phyloP scores from a whole-genome alignment of 1,140 invertebrate species.

The Brachionus koreanus region DNA sequence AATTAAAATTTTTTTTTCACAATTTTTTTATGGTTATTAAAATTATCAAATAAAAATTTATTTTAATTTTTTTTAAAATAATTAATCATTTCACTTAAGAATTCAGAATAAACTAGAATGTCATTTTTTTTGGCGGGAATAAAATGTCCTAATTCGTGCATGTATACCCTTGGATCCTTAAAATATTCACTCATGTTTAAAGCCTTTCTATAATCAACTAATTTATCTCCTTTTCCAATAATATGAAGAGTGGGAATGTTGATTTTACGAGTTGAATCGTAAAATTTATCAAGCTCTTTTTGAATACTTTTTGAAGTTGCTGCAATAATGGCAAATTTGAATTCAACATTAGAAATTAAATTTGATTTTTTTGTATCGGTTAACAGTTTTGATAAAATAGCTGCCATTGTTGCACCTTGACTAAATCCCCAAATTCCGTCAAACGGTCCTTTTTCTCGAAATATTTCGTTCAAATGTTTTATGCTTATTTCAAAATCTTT shows the following conservation, averaged over 20 bases:
- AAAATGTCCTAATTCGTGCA: constrained; percentile 40
- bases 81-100: background rate
- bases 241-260: constrained; percentile 32
- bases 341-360: background rate
- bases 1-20: background rate
- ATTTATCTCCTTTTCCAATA: constrained; percentile 18
- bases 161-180: background rate
- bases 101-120: constrained; percentile 14
- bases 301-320: constrained; percentile 33
- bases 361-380: background rate
- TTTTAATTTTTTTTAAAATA: background rate
- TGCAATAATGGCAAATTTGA: constrained; percentile 38
- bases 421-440: constrained; percentile 42
- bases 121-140: constrained; percentile 34
- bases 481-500: constrained; percentile 19
- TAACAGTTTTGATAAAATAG: background rate
- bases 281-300: background rate
- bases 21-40: background rate
- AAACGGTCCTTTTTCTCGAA: constrained; percentile 26
- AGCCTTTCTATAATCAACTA: background rate
- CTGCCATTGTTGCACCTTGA: constrained; percentile 39
- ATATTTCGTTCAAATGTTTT: background rate
- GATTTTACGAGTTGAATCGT: constrained; percentile 18
- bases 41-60: background rate
- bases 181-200: background rate